Base-by-base conservation (phyloP, 2,888 invertebrate species). In the Tryphoninae sp. region DNA sequence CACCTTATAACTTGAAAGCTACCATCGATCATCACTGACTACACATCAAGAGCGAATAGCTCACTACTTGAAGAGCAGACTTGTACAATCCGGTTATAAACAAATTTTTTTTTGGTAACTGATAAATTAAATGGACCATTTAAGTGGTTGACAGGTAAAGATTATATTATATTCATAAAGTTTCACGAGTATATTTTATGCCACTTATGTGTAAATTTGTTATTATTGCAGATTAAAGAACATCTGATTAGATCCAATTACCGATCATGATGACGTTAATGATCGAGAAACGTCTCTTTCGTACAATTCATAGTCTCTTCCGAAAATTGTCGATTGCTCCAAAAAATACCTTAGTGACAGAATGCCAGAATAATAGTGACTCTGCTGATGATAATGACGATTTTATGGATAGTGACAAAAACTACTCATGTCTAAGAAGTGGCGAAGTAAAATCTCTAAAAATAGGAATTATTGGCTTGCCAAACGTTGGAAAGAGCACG, bases 401-500 rank as follows among this genome's bases (percentile, higher is more conserved):
- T 23, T 68, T 58, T 8, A 11, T 84, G 0, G 82, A 74, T 0
- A 23, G 71, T 22, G 59, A 80, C 49, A 61, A 77, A 59, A 76
- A 85, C 22, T 69, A 69, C 7, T 2, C 1, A 9, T 55, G 1
- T 13, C 11, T 85, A 49, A 68, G 84, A 16, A 81, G 84, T 22
- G 83, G 84, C 1, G 62, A 62, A 22, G 65, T 23, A 8, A 85
- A 85, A 71, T 82, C 73, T 8, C 64, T 84, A 8, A 75, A 68
- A 64, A 76, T 85, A 33, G 97, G 98, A 7, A 95, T 99, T 23
- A 95, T 99, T 85, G 99, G 99, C 2, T 94, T 96, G 13, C 99
- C 99, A 2, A 99, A 99, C 94, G 96, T 96, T 68, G 99, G 99
- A 40, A 99, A 99, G 92, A 99, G 99, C 90, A 98, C 98, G 0